phyloP scores from a whole-genome alignment of 2,888 invertebrate species.

The Philaethria dido region DNA sequence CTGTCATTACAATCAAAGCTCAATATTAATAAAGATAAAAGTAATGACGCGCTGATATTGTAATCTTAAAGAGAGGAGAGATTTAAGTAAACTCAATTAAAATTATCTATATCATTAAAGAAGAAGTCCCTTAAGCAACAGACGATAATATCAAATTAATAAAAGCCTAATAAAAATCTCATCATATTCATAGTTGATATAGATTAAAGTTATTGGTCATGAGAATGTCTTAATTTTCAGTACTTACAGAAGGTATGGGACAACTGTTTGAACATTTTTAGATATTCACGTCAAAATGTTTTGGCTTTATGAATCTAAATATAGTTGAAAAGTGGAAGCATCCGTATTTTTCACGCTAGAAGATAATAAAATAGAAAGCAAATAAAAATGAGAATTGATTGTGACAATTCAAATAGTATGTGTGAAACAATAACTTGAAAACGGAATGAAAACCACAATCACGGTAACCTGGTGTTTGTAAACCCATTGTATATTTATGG shows the following conservation, averaged over 20 bases:
- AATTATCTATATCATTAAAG: conserved; percentile 1
- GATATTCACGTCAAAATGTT: no score
- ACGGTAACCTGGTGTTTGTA: no score
- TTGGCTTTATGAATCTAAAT: no score
- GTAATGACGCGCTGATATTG: conserved; percentile 14
- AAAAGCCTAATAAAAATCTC: conserved; percentile 5
- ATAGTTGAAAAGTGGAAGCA: no score
- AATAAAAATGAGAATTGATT: no score
- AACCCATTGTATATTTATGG: no score
- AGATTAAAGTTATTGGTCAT: not conserved
- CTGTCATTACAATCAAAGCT: not conserved
- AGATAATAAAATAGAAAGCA: no score
- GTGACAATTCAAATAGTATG: no score
- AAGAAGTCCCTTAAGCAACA: not conserved
- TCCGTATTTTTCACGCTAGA: no score
- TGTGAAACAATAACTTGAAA: no score
- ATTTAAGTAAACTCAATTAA: conserved; percentile 8
- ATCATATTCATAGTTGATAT: conserved; percentile 1
- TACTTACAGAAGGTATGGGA: not conserved
- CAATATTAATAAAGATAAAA: conserved; percentile 10
- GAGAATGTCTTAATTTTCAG: not conserved
- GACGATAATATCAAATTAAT: conserved; percentile 9
- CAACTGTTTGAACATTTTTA: not conserved
- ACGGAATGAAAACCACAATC: no score
- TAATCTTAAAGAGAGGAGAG: conserved; percentile 7